phyloP scores from a whole-genome alignment of 2,888 invertebrate genomes.

The Dryadula phaetusa region DNA sequence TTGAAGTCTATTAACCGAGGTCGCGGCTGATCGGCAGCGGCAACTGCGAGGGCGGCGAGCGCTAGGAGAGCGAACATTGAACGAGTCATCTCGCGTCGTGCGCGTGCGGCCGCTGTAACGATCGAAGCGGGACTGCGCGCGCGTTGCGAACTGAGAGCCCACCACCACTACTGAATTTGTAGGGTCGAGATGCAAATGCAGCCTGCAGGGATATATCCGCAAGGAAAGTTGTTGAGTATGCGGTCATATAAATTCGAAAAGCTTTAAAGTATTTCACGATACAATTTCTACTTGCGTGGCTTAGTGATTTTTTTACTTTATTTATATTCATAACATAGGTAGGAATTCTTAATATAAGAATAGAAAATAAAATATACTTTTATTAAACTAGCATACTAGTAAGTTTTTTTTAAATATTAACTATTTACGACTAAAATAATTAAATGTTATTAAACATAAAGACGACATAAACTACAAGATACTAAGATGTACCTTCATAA shows the following conservation, averaged over 20 bases:
- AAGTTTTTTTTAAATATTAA: too few relatives aligned
- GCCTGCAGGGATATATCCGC: slow-evolving; percentile 46
- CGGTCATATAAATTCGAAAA: slow-evolving; percentile 36
- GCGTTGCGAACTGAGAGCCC: slow-evolving; percentile 59
- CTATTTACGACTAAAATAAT: too few relatives aligned
- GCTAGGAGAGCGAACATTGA: slow-evolving; percentile 69
- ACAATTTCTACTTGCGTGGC: slow-evolving; percentile 29
- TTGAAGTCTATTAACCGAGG: slow-evolving; percentile 77
- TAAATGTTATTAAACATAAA: background rate
- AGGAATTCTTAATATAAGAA: background rate
- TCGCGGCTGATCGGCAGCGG: slow-evolving; percentile 64
- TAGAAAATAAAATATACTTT: too few relatives aligned
- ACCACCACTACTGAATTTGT: slow-evolving; percentile 66
- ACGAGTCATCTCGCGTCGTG: slow-evolving; percentile 74
- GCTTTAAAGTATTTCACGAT: slow-evolving; percentile 22
- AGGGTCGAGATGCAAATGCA: slow-evolving; percentile 58
- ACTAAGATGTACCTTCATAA: slow-evolving; percentile 35
- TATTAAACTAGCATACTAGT: too few relatives aligned
- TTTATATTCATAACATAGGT: background rate
- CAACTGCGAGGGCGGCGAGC: slow-evolving; percentile 66
- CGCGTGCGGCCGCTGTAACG: slow-evolving; percentile 79
- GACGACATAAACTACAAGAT: background rate
- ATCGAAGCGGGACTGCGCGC: slow-evolving; percentile 79
- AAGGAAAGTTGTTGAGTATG: slow-evolving; percentile 39
- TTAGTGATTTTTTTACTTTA: background rate